Evolutionary conservation across 2,888 invertebrate genomes (phyloP).

Genomic region (Eumerus sabulonum): DNA sequence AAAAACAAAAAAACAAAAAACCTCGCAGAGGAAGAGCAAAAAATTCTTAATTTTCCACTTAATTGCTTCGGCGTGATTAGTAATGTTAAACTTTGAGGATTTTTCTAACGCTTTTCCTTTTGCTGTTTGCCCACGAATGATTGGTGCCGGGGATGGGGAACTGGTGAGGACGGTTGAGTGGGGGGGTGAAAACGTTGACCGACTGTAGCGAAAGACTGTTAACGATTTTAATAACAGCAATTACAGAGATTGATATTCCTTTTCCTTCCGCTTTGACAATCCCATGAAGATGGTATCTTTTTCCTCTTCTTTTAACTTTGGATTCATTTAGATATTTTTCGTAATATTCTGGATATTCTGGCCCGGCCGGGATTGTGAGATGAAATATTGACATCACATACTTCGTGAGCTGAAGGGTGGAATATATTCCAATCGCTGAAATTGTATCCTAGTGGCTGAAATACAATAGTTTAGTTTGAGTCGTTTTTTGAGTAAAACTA

Average conservation of each 20-base stretch:
- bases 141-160: background rate
- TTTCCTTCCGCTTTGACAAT: slow-evolving; percentile 1
- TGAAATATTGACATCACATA: no score
- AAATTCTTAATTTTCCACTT: slow-evolving; percentile 69
- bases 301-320: slow-evolving; percentile 22
- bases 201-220: slow-evolving; percentile 29
- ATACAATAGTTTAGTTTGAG: no score
- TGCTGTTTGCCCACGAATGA: slow-evolving; percentile 25
- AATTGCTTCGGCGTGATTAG: slow-evolving; percentile 69
- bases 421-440: no score
- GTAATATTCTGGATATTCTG: no score
- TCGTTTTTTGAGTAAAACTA: no score
- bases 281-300: background rate
- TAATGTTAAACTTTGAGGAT: slow-evolving; percentile 66
- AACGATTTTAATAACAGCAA: slow-evolving; percentile 67
- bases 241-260: slow-evolving; percentile 63
- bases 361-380: no score
- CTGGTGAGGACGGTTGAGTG: slow-evolving; percentile 1
- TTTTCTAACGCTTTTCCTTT: slow-evolving; percentile 62
- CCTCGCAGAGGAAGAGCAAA: background rate
- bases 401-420: no score
- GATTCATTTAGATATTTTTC: no score
- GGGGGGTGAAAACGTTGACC: background rate
- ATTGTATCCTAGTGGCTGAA: no score
- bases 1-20: background rate